Base-by-base conservation (phyloP, 2,888 invertebrate genomes). In the Campaea margaritaria region DNA sequence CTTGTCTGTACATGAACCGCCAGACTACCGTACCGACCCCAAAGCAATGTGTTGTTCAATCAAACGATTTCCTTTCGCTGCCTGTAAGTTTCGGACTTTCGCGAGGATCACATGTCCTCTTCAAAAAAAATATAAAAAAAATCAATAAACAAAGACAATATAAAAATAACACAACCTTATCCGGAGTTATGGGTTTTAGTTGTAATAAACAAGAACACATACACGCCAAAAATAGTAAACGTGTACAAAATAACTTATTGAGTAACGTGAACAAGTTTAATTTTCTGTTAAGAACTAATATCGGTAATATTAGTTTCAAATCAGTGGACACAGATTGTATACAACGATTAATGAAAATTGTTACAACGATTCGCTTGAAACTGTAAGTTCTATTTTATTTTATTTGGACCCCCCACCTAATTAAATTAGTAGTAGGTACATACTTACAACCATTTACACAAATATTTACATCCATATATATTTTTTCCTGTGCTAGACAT, bases 1-100 rank as follows among this genome's bases (percentile, higher is more conserved):
- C 84, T 74, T 79, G 84, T 85, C 77, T 62, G 66, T 78, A 81
- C 84, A 80, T 62, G 84, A 55, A 21, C 45, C 51, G 36, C 36
- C 41, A 45, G 4, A 49, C 47, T 27, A 38, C 36, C 21, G 21
- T 31, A 10, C 36, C 31, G 46, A 34, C 47, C 15, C 27, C 43
- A 31, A 36, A 12, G 36, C 36, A 36, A 36, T 12, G 36, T 2
- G 36, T 36, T 3, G 12, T 12, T 21, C 3, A 12, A 3, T 36
- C 36, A 36, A 36, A 36, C 12, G n/a, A 3, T 36, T 36, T 12
- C 36, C 12, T 36, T 5, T 2, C n/a, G 1, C n/a, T 12, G 36
- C 10, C 36, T 12, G 12, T 12, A 36, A 36, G 36, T 39, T 39
- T 36, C 36, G 1, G 36, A 36, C 36, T 9, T 31, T 10, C 31